phyloP scores from a whole-genome alignment of 2,113 vertebrate genomes.

The Pangasianodon hypophthalmus region DNA sequence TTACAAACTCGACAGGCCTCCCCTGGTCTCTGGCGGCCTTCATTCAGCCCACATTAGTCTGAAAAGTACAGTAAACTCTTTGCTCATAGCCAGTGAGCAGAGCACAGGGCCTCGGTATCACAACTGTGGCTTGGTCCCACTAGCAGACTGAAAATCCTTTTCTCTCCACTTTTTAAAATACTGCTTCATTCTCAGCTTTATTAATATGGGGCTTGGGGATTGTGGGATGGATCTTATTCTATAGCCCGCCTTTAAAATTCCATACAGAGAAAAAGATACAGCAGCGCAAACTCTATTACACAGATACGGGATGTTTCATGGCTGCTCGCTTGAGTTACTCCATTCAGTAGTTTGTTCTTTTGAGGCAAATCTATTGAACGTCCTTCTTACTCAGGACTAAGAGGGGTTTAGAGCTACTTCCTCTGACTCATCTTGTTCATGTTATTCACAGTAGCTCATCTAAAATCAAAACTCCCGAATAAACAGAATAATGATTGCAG shows the following conservation, averaged over 20 bases:
- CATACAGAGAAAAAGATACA: not conserved
- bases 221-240: constrained; percentile 12
- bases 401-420: not conserved
- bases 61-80: constrained; percentile 34
- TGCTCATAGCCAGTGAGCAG: not conserved
- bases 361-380: constrained; percentile 7
- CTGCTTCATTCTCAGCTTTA: constrained; percentile 2
- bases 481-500: not conserved
- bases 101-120: constrained; percentile 6
- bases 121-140: not conserved
- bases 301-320: constrained; percentile 7
- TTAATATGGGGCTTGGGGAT: constrained; percentile 16
- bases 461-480: not conserved
- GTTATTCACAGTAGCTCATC: not conserved
- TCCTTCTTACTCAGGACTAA: constrained; percentile 4
- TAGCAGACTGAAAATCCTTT: not conserved
- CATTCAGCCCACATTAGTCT: constrained; percentile 31
- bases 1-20: constrained; percentile 24
- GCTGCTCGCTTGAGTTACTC: not conserved
- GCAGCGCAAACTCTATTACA: not conserved
- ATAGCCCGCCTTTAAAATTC: not conserved
- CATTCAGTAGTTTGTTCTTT: constrained; percentile 17
- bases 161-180: not conserved
- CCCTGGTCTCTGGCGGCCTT: constrained; percentile 9
- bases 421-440: constrained; percentile 25